Base-by-base conservation (phyloP, 2,113 vertebrate species). In the Dendrocopos noguchii region DNA sequence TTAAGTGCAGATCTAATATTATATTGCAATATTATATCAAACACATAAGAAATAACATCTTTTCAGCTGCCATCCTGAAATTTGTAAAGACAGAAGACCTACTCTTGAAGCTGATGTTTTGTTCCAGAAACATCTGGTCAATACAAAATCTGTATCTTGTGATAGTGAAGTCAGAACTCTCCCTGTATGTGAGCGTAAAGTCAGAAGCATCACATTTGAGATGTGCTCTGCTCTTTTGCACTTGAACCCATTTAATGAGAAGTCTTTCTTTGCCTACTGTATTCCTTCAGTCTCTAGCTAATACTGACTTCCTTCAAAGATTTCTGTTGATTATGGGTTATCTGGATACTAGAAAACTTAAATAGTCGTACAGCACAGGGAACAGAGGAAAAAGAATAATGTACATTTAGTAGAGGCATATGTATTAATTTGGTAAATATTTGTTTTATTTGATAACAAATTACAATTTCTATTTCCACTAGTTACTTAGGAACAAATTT, bases 1-100 rank as follows among this genome's bases (percentile, higher is more conserved):
- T 86, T 83, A 86, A 86, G n/a, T 83, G 56, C 46, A 73, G 73
- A 74, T 88, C 75, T 93, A 80, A 77, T 64, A 29, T 25, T 59
- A 16, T 44, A 76, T 68, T 29, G 60, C 15, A 39, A n/a, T 83
- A 68, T 52, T 63, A 33, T 34, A 21, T 22, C 46, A 44, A 87
- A 93, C 81, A 7, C 17, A 12, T 34, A 39, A 87, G 50, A 68
- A 80, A n/a, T 59, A 0, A 42, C 6, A 60, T 7, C 13, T 75
- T 88, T 86, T 84, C 47, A 64, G 10, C 25, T 14, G 33, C 17
- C 3, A 10, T 71, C 57, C 60, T 63, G 39, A 59, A 36, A 22
- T 59, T 76, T 28, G 64, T 66, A 15, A 59, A 67, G 64, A 14
- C n/a, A 55, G 50, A 72, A 80, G 15, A 6, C 4, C 2, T 13